These are phyloP conservation scores for Triops cancriformis DNA, from an alignment of 1,140 invertebrate species.

Conservation along the genomic window DNA sequence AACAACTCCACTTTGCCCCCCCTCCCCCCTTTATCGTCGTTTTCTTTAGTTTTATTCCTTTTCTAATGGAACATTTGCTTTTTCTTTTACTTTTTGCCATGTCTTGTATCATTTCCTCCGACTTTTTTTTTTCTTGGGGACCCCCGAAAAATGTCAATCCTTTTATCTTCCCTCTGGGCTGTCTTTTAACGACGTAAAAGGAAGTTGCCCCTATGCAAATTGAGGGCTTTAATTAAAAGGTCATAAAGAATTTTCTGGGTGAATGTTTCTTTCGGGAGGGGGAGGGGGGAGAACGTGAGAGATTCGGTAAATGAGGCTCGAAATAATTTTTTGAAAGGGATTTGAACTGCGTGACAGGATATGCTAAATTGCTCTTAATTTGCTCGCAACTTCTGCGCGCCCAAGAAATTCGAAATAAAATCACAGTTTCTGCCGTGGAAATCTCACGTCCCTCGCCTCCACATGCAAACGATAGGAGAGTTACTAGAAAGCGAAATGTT, in stretches of 20 bases:
- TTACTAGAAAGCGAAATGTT: no score
- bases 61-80: background rate
- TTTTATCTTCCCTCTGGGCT: no score
- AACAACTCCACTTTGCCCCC: background rate
- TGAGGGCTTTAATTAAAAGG: background rate
- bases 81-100: constrained; percentile 34
- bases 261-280: background rate
- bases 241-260: background rate
- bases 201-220: background rate
- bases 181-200: background rate
- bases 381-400: background rate
- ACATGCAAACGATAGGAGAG: no score
- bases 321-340: no score
- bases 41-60: background rate
- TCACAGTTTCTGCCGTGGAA: no score
- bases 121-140: no score
- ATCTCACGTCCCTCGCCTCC: no score
- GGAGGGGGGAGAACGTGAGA: background rate
- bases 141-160: no score
- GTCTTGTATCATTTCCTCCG: background rate
- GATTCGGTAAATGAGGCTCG: background rate
- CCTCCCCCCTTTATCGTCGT: background rate
- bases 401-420: background rate
- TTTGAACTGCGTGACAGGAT: background rate
- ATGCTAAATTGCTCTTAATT: constrained; percentile 11